Conservation (phyloP, 2,797 vertebrate genomes). For the Vireo griseus region DNA sequence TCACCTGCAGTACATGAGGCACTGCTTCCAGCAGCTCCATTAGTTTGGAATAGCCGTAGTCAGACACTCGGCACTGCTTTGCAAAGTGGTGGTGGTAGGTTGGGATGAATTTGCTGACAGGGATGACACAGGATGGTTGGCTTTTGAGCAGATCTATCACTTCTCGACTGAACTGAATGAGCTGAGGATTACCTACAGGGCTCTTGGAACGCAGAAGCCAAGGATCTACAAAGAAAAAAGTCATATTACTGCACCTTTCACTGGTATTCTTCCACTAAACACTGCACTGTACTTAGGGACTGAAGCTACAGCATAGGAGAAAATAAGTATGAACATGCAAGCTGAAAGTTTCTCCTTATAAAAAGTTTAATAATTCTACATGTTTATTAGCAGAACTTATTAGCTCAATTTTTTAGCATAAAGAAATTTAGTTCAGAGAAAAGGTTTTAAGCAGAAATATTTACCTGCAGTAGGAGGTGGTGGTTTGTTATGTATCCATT, state of each 20-base stretch:
- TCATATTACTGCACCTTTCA: neutral
- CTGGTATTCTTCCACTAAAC: neutral
- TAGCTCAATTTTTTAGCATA: neutral
- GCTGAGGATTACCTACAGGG: slow-evolving; percentile 94
- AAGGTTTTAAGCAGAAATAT: neutral
- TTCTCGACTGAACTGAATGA: slow-evolving; percentile 97
- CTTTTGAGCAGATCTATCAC: slow-evolving; percentile 93
- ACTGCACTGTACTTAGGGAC: neutral
- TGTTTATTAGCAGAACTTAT: neutral
- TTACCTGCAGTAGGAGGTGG: slow-evolving; percentile 86
- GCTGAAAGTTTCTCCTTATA: neutral
- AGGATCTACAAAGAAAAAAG: slow-evolving; percentile 74
- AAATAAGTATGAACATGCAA: neutral
- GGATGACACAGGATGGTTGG: slow-evolving; percentile 88
- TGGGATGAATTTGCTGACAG: slow-evolving; percentile 92
- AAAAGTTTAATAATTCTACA: neutral
- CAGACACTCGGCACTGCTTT: slow-evolving; percentile 95
- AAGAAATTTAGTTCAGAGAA: neutral
- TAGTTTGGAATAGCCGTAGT: slow-evolving; percentile 94
- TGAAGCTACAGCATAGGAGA: neutral
- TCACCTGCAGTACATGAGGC: slow-evolving; percentile 94
- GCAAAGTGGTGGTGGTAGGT: slow-evolving; percentile 97
- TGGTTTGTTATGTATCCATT: slow-evolving; percentile 97
- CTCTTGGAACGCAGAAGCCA: slow-evolving; percentile 95
- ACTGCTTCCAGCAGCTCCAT: slow-evolving; percentile 95